phyloP scores from a whole-genome alignment of 2,113 vertebrate species.

The Riparia riparia region DNA sequence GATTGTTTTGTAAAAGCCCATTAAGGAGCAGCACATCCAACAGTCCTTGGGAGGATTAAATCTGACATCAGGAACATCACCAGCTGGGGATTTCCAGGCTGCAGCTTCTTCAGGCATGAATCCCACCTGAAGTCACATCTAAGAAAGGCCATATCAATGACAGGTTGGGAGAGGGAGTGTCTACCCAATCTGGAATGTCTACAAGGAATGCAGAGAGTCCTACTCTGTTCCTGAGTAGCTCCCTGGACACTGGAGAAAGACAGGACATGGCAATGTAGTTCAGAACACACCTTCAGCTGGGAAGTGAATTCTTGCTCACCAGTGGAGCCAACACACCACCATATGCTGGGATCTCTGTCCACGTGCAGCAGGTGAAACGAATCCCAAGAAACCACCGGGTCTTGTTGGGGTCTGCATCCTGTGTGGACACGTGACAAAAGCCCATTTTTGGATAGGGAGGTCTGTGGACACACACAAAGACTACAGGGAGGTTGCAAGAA shows the following conservation, averaged over 20 bases:
- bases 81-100: not conserved
- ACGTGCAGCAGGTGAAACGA: not conserved
- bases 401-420: not conserved
- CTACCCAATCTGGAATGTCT: not conserved
- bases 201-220: not conserved
- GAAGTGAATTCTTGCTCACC: not conserved
- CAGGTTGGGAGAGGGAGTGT: not conserved
- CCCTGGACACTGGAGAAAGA: not conserved
- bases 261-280: not conserved
- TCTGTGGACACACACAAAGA: not conserved
- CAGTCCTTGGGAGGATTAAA: not conserved
- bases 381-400: not conserved
- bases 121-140: not conserved
- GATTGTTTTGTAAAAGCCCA: not conserved
- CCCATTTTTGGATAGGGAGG: not conserved
- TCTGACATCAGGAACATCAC: not conserved
- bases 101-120: not conserved
- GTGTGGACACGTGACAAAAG: not conserved
- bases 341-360: rapidly evolving
- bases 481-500: not conserved
- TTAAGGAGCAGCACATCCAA: not conserved
- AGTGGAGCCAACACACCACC: rapidly evolving
- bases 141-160: not conserved
- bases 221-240: not conserved
- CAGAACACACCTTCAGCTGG: not conserved